These are phyloP conservation scores for Drosophila serrata DNA, from an alignment of 1,140 invertebrate species.

Conservation along the genomic window DNA sequence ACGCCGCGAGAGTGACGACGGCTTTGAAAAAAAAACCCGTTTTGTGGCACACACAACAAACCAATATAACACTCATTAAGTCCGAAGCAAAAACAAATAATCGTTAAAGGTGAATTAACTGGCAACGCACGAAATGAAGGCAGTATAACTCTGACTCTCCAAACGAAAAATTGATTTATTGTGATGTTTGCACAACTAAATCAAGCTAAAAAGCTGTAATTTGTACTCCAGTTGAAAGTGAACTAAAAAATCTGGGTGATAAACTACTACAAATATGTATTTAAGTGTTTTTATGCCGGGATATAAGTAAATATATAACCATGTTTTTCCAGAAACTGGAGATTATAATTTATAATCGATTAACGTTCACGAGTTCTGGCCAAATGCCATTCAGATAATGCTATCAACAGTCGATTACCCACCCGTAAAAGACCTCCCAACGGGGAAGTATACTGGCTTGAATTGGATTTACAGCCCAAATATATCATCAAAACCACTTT, in stretches of 20 bases:
- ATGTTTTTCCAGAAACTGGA: not conserved
- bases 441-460: slow-evolving; percentile 12
- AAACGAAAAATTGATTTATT: not conserved
- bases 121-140: slow-evolving; percentile 22
- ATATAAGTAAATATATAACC: not conserved
- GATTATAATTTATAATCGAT: slow-evolving; percentile 21
- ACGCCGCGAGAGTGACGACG: slow-evolving; percentile 43
- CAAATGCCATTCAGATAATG: slow-evolving; percentile 36
- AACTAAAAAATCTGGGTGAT: not conserved
- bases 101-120: slow-evolving; percentile 63
- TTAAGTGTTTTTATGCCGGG: not conserved
- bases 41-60: slow-evolving; percentile 27
- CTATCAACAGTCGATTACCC: slow-evolving; percentile 20
- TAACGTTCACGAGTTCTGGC: slow-evolving; percentile 25
- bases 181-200: slow-evolving; percentile 31
- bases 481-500: slow-evolving; percentile 9
- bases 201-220: not conserved
- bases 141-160: slow-evolving; percentile 4
- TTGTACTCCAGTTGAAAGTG: not conserved
- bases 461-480: slow-evolving; percentile 13
- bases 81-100: slow-evolving; percentile 25
- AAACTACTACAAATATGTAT: not conserved
- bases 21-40: slow-evolving; percentile 46
- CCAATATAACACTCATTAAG: slow-evolving; percentile 17
- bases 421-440: slow-evolving; percentile 16